These are phyloP conservation scores for Galago senegalensis DNA, from an alignment of 2,797 vertebrate genomes.

Conservation along the genomic window DNA sequence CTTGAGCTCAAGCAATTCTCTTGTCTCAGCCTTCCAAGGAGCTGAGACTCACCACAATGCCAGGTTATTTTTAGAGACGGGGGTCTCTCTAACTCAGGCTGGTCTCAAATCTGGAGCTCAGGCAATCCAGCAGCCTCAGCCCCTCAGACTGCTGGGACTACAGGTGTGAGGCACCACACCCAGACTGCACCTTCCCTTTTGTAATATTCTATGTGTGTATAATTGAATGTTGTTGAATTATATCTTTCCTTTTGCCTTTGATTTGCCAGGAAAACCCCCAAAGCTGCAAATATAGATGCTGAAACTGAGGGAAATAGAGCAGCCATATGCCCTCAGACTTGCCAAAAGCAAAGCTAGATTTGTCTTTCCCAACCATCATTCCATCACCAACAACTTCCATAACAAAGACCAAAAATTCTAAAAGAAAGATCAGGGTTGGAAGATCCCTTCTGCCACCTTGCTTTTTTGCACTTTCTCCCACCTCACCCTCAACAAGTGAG, in stretches of 20 bases:
- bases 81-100: no score
- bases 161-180: no score
- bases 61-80: no score
- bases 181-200: neutral
- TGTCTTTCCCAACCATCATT: neutral
- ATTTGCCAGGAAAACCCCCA: constrained; percentile 12
- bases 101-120: no score
- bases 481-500: neutral
- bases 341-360: constrained; percentile 14
- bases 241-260: neutral
- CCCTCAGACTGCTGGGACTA: no score
- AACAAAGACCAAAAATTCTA: neutral
- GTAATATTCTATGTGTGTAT: neutral
- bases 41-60: no score
- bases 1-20: no score
- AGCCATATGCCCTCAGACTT: neutral
- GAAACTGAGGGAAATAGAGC: neutral
- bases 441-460: neutral
- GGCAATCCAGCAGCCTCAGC: no score
- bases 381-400: neutral
- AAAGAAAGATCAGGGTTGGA: neutral
- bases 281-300: neutral
- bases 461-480: neutral
- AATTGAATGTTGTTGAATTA: neutral
- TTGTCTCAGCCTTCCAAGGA: no score